phyloP scores from a whole-genome alignment of 2,113 vertebrate genomes.

The Dipodomys spectabilis region DNA sequence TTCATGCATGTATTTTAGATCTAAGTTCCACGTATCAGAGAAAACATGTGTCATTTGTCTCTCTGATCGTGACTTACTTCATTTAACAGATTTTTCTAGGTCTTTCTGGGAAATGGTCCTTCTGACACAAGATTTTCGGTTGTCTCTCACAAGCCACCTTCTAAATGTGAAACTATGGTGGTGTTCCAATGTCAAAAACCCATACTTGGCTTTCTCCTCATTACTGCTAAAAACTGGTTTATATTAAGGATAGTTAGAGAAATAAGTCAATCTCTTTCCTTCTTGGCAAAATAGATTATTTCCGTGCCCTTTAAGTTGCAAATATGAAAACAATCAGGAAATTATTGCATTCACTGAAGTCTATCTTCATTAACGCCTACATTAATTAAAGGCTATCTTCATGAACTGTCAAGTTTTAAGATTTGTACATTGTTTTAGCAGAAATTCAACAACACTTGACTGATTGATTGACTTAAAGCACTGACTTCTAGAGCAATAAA shows the following conservation, averaged over 20 bases:
- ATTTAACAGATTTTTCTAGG: too few species aligned
- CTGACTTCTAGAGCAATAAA: background rate
- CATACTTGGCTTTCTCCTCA: background rate
- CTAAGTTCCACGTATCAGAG: too few species aligned
- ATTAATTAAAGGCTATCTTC: background rate
- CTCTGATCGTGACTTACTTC: too few species aligned
- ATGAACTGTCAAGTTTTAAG: background rate
- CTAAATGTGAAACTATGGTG: background rate
- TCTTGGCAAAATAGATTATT: background rate
- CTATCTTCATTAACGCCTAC: constrained; percentile 25
- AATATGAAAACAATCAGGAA: background rate
- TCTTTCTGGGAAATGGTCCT: too few species aligned
- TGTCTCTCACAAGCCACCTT: background rate
- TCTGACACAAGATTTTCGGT: background rate
- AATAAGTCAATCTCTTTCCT: background rate
- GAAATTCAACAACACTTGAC: background rate
- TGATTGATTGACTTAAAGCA: background rate
- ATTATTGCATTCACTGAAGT: background rate
- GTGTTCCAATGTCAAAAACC: background rate
- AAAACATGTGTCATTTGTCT: too few species aligned
- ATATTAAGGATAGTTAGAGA: constrained; percentile 18
- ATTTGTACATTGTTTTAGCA: background rate
- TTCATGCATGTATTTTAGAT: too few species aligned
- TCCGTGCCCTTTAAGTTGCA: background rate
- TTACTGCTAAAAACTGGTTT: background rate